Evolutionary conservation across 2,888 invertebrate genomes (phyloP).

Genomic region (Conchocele bisecta): DNA sequence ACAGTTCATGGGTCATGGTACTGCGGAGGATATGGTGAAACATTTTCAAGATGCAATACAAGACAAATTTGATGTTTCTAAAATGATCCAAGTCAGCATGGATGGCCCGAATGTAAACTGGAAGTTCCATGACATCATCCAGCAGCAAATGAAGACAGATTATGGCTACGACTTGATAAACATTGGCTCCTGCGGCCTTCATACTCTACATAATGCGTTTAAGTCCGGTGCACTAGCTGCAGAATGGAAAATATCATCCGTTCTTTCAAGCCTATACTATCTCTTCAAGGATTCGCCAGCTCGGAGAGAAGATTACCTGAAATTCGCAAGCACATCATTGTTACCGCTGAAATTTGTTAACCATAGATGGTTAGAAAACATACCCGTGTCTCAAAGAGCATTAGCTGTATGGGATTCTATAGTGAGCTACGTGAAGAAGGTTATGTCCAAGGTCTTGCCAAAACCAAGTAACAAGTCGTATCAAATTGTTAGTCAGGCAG

Average conservation of each 20-base stretch:
- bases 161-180: conserved; percentile 28
- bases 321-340: neutral
- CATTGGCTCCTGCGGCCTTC: conserved; percentile 58
- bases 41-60: conserved; percentile 3
- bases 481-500: conserved; percentile 1
- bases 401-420: neutral
- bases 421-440: neutral
- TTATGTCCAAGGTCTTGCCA: neutral
- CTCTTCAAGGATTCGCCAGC: neutral
- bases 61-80: conserved; percentile 1
- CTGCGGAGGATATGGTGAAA: conserved; percentile 22
- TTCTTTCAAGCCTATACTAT: no score
- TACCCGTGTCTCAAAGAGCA: neutral
- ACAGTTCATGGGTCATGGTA: conserved; percentile 46
- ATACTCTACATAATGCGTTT: conserved; percentile 55
- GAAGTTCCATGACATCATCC: conserved; percentile 12
- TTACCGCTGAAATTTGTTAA: neutral
- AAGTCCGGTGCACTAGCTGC: conserved; percentile 33
- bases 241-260: conserved; percentile 49
- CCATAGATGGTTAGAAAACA: conserved; percentile 11
- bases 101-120: conserved; percentile 49
- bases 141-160: conserved; percentile 1
- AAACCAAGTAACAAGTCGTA: conserved; percentile 16
- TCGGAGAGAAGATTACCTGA: neutral
- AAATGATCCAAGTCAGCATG: conserved; percentile 41